A percentile compares a stretch with the other conserved stretches of the same genome.
These are phyloP conservation scores for Acrobasis consociella DNA, from an alignment of 2,888 invertebrate genomes.

Conservation along the genomic window DNA sequence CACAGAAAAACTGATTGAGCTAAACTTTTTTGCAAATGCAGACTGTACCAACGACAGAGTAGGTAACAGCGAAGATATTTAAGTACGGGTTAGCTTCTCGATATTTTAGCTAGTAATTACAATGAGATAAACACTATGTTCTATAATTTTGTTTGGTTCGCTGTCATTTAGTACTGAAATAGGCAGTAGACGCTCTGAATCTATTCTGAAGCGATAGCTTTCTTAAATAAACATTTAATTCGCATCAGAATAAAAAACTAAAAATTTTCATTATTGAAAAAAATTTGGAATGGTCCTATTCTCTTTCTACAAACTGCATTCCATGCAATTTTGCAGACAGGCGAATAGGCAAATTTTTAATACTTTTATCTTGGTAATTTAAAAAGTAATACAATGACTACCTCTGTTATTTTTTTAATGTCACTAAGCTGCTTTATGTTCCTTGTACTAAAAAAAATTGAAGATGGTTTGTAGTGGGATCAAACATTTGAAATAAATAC, in stretches of 20 bases:
- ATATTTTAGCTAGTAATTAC: too few relatives aligned
- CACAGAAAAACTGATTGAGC: not conserved
- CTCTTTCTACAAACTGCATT: not conserved
- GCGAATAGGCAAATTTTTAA: not conserved
- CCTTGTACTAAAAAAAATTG: not conserved
- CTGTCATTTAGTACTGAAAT: too few relatives aligned
- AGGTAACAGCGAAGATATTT: too few relatives aligned
- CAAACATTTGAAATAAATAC: slow-evolving; percentile 5
- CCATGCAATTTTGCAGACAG: not conserved
- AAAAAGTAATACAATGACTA: not conserved
- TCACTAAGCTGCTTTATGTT: not conserved
- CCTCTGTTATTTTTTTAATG: not conserved
- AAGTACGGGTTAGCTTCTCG: too few relatives aligned
- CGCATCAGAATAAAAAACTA: not conserved
- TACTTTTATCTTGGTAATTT: not conserved
- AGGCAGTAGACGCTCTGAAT: too few relatives aligned
- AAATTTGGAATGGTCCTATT: not conserved
- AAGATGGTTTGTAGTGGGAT: not conserved
- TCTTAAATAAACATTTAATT: not conserved
- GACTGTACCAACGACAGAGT: too few relatives aligned
- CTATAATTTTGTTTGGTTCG: too few relatives aligned
- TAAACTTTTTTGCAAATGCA: too few relatives aligned
- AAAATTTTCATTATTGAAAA: not conserved
- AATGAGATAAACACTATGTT: too few relatives aligned
- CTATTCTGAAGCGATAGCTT: not conserved